These are phyloP conservation scores for Bruchidius siliquastri DNA, from an alignment of 2,888 invertebrate genomes.

Conservation along the genomic window DNA sequence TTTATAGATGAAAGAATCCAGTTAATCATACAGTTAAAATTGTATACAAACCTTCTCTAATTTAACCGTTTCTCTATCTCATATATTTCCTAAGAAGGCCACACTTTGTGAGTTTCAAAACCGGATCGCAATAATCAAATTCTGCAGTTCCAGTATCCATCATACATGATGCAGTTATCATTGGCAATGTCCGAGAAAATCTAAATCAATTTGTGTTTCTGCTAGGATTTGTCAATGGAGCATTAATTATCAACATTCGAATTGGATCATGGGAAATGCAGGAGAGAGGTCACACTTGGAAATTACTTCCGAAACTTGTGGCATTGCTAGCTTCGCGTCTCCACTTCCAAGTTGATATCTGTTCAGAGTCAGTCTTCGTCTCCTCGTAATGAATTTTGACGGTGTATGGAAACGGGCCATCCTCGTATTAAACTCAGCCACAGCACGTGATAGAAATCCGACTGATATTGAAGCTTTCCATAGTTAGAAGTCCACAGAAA, in stretches of 20 bases:
- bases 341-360: neutral
- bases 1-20: too few species aligned
- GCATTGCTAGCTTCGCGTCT: neutral
- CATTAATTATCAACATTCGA: neutral
- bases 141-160: too few species aligned
- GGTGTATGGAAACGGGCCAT: neutral
- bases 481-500: too few species aligned
- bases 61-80: too few species aligned
- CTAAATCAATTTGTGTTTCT: neutral
- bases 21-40: too few species aligned
- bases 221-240: neutral
- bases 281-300: neutral
- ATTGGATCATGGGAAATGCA: neutral
- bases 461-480: neutral
- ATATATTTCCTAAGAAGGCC: too few species aligned
- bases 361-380: neutral
- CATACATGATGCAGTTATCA: too few species aligned
- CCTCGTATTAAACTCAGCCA: neutral
- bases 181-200: neutral
- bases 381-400: neutral
- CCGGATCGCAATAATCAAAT: too few species aligned
- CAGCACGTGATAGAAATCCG: neutral
- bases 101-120: too few species aligned
- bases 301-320: neutral
- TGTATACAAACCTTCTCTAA: too few species aligned